Percentiles rank a stretch among this genome's conserved stretches.
These are phyloP conservation scores for Palloptera scutellata DNA, from an alignment of 2,888 invertebrate species.

Conservation along the genomic window DNA sequence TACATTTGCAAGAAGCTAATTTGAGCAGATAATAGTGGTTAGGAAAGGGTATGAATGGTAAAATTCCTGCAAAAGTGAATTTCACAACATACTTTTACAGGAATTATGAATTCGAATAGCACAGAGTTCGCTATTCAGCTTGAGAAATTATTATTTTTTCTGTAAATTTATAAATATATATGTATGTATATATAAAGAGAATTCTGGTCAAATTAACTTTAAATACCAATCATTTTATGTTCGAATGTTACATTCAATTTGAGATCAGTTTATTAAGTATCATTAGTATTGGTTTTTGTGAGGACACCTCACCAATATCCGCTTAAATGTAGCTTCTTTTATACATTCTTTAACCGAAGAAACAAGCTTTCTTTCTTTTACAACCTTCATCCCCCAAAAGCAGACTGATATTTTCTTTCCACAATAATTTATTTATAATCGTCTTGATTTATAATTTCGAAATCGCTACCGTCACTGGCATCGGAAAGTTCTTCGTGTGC, in stretches of 20 bases:
- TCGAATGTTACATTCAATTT: not conserved
- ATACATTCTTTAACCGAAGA: not conserved
- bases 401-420: not conserved
- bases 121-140: too few species aligned
- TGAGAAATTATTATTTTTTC: too few species aligned
- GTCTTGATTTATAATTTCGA: conserved; percentile 61
- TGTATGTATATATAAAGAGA: too few species aligned
- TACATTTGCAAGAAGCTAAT: not conserved
- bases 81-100: too few species aligned
- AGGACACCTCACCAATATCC: not conserved
- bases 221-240: too few species aligned
- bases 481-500: conserved; percentile 48
- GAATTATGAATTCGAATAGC: too few species aligned
- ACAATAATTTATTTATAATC: conserved; percentile 52
- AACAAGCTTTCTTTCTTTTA: not conserved
- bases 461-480: conserved; percentile 63
- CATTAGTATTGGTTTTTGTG: not conserved
- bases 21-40: not conserved
- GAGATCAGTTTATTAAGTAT: not conserved
- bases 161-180: too few species aligned
- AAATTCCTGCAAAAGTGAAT: too few species aligned
- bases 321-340: conserved; percentile 11
- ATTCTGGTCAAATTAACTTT: too few species aligned
- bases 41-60: too few species aligned
- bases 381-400: conserved; percentile 8